Evolutionary conservation across 2,888 invertebrate genomes (phyloP).

Genomic region (Cheilosia urbana): DNA sequence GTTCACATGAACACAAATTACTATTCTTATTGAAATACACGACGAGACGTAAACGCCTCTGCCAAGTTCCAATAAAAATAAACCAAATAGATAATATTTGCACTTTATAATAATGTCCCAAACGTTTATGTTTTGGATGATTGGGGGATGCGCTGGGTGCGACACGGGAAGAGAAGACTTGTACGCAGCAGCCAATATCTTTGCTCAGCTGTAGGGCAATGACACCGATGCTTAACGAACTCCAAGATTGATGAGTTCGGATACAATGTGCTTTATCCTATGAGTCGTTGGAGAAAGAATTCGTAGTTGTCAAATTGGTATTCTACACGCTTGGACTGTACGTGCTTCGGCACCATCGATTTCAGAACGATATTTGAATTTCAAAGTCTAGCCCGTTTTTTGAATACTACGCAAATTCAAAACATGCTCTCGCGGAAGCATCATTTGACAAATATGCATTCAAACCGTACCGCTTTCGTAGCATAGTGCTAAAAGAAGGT

Average conservation of each 20-base stretch:
- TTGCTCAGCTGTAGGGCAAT: slow-evolving; percentile 1
- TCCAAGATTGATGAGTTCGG: slow-evolving; percentile 27
- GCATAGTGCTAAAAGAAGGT: too few relatives aligned
- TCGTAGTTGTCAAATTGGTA: slow-evolving; percentile 18
- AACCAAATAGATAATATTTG: slow-evolving; percentile 26
- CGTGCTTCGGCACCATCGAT: not conserved
- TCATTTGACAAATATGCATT: too few relatives aligned
- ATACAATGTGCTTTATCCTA: slow-evolving; percentile 12
- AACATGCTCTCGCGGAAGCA: too few relatives aligned
- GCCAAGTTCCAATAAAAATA: slow-evolving; percentile 4
- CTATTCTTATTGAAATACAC: slow-evolving; percentile 37
- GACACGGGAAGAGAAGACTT: not conserved
- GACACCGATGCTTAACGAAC: slow-evolving; percentile 6
- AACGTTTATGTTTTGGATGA: not conserved
- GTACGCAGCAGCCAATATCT: not conserved
- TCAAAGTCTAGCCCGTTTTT: not conserved
- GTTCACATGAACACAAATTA: slow-evolving; percentile 32
- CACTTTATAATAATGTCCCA: not conserved
- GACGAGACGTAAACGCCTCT: not conserved
- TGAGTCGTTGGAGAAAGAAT: slow-evolving; percentile 5
- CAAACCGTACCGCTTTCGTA: too few relatives aligned
- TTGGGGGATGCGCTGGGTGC: not conserved
- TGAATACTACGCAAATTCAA: not conserved
- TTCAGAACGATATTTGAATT: not conserved
- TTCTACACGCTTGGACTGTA: not conserved